These are phyloP conservation scores for Tetramorium alpestre DNA, from an alignment of 1,140 invertebrate species.

Conservation along the genomic window DNA sequence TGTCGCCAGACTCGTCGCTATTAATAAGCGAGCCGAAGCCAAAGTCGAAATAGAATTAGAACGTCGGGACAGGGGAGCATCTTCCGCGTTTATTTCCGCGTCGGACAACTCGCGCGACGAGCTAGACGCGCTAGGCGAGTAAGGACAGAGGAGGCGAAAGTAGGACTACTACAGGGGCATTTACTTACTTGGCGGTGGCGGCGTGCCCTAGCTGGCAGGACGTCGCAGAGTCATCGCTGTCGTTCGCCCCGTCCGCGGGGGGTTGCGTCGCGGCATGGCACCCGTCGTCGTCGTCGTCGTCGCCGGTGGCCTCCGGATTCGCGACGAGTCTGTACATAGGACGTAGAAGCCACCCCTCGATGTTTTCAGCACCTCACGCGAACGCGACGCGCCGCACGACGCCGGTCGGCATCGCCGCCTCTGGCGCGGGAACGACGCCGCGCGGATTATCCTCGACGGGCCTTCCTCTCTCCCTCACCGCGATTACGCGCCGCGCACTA, in stretches of 20 bases:
- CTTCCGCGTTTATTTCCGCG: not conserved
- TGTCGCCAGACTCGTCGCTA: not conserved
- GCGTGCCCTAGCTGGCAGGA: slow-evolving; percentile 70
- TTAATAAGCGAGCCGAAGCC: not conserved
- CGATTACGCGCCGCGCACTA: not conserved
- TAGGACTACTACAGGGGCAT: not conserved
- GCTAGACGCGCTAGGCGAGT: not conserved
- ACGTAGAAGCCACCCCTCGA: not conserved
- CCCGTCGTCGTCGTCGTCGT: slow-evolving; percentile 14
- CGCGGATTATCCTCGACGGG: not conserved
- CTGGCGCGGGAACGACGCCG: not conserved
- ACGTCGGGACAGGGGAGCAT: not conserved
- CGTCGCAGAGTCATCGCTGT: slow-evolving; percentile 69
- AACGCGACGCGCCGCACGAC: not conserved
- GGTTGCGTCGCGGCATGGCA: slow-evolving; percentile 67
- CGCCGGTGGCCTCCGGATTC: slow-evolving; percentile 59
- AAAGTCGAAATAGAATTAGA: not conserved
- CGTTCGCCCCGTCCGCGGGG: slow-evolving; percentile 58
- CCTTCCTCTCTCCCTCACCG: not conserved
- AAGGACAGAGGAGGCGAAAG: not conserved
- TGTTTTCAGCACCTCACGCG: not conserved
- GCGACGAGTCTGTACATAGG: slow-evolving; percentile 68
- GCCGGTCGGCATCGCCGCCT: slow-evolving; percentile 58
- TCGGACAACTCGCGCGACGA: not conserved
- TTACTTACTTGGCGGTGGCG: slow-evolving; percentile 73